Evolutionary conservation across 2,797 vertebrate genomes (phyloP).

Genomic region (Bucorvus abyssinicus): DNA sequence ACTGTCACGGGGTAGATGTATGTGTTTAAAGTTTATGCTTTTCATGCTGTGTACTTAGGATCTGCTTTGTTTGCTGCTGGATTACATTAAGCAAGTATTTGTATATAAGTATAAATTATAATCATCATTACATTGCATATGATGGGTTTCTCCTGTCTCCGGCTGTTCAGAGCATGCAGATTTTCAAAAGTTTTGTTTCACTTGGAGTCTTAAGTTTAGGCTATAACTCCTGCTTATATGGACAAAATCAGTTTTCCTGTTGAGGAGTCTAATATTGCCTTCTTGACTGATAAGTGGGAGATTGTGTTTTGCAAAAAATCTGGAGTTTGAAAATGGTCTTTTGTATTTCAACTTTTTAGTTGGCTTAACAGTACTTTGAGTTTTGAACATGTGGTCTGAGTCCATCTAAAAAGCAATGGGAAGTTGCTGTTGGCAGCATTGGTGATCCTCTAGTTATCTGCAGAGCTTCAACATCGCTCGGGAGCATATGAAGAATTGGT

Average conservation of each 20-base stretch:
- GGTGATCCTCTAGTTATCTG: background rate
- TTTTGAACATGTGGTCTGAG: background rate
- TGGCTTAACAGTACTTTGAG: background rate
- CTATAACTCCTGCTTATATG: background rate
- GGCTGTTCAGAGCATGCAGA: background rate
- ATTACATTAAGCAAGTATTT: background rate
- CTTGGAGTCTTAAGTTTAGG: background rate
- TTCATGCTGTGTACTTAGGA: background rate
- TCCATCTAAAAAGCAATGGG: background rate
- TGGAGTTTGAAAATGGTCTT: background rate
- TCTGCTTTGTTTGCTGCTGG: background rate
- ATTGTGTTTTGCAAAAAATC: background rate
- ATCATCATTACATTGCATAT: background rate
- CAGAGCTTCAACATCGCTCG: background rate
- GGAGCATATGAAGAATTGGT: background rate
- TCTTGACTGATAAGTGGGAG: background rate
- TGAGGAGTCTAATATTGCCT: background rate
- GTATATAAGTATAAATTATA: background rate
- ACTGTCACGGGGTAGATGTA: background rate
- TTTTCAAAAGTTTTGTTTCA: background rate
- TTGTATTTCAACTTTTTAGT: background rate
- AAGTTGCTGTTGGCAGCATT: background rate
- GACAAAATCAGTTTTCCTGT: background rate
- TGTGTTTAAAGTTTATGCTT: background rate
- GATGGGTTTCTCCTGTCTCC: background rate